Evolutionary conservation across 2,113 vertebrate genomes (phyloP), one percentile per base, ranked within the genome.

Genomic region (Hystrix cristata): DNA sequence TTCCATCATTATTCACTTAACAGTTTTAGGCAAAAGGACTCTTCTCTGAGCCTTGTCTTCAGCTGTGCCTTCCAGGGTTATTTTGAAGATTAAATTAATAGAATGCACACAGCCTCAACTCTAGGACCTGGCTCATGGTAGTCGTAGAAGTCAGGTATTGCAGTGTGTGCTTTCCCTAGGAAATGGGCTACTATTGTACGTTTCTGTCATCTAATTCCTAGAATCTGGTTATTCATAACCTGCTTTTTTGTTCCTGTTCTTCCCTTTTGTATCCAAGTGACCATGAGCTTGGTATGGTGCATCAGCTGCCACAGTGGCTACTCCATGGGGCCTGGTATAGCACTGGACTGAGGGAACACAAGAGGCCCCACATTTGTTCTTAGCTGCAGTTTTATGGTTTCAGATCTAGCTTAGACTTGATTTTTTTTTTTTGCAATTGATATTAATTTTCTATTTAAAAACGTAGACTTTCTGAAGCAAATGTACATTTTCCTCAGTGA

Each of bases 401-500:
- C 72, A 83, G n/a, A 64, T 79, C 72, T 76, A 11, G 48, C 15
- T 38, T 71, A 15, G 14, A 46, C 38, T 74, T 46, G 27, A 10
- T 74, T 79, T 62, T 83, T 95, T 74, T n/a, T 83, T 95, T 93
- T 38, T 78, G 31, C 83, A 85, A 46, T 46, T 84, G 38, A 34
- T 60, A 16, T 92, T 92, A 94, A 93, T 94, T 92, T 87, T 57
- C 71, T 31, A 74, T 86, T 31, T 57, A 82, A 94, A 90, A 95
- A 29, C 65, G 48, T 1, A 69, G 29, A 86, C 27, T 93, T 97
- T 94, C 82, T 95, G 83, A 93, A 93, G 74, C 62, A 94, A 91
- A 14, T 88, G 7, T 67, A 57, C 43, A 83, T 80, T 89, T 95
- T 86, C 78, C 53, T 96, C 15, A 59, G 72, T 8, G 29, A 87